Percentiles rank a stretch among this genome's conserved stretches.
Conservation (phyloP, 2,888 invertebrate species). For the Prionchulus punctatus region DNA sequence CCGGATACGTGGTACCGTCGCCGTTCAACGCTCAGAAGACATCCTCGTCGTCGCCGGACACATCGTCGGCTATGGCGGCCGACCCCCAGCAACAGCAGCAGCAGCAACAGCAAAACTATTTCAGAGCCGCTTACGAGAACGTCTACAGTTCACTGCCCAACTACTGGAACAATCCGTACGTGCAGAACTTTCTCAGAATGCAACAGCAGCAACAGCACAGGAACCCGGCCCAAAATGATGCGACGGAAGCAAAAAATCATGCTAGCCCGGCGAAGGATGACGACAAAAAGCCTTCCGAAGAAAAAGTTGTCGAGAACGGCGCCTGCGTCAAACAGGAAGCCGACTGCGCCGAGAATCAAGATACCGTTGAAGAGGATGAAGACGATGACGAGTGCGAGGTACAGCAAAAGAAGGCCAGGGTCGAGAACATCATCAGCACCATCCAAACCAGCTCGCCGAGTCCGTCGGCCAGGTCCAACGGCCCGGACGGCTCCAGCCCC, state of each 20-base stretch:
- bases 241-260: no score
- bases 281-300: no score
- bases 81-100: neutral
- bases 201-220: neutral
- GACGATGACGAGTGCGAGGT: no score
- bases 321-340: no score
- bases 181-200: neutral
- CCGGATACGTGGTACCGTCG: neutral
- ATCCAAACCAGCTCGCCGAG: constrained; percentile 10
- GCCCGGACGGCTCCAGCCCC: no score
- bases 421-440: constrained; percentile 12
- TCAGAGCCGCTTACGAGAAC: neutral
- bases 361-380: no score
- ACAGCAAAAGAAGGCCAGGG: no score
- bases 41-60: neutral
- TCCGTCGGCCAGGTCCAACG: no score
- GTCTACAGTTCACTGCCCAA: neutral
- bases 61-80: neutral
- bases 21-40: neutral
- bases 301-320: no score
- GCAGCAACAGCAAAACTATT: neutral
- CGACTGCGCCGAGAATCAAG: no score
- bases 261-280: no score
- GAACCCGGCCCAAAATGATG: no score
- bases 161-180: neutral